phyloP scores from a whole-genome alignment of 1,140 invertebrate genomes.

The Brachionus paranguensis region DNA sequence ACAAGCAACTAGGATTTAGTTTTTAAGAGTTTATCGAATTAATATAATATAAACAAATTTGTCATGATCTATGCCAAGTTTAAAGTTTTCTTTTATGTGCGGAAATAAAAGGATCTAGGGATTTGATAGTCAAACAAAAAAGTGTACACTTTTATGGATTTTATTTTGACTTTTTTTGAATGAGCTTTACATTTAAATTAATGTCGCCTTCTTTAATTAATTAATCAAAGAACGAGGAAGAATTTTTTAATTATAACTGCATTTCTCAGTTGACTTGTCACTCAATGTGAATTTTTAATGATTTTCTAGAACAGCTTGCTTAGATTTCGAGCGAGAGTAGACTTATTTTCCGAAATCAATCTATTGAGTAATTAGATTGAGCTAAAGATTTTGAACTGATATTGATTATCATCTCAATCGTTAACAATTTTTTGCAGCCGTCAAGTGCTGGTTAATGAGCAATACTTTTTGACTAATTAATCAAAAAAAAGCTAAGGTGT shows the following conservation, averaged over 20 bases:
- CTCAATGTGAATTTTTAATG: not conserved
- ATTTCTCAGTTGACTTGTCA: constrained; percentile 22
- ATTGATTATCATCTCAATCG: not conserved
- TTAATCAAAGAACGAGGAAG: constrained; percentile 16
- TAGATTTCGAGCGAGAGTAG: not conserved
- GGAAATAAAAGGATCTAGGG: not conserved
- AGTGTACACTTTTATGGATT: not conserved
- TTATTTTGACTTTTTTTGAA: not conserved
- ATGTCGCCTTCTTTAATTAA: constrained; percentile 22
- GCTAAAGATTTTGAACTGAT: not conserved
- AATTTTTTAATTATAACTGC: constrained; percentile 14
- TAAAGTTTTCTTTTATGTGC: not conserved
- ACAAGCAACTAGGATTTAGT: not conserved
- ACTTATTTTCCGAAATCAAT: not conserved
- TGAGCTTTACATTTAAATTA: not conserved
- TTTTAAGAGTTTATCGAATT: not conserved
- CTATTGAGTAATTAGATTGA: not conserved
- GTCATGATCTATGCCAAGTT: constrained; percentile 16
- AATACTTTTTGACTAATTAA: not conserved
- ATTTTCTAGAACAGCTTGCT: not conserved
- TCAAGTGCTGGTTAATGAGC: not conserved
- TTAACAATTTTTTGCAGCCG: not conserved
- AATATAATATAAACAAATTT: constrained; percentile 6
- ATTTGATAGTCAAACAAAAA: constrained; percentile 8
- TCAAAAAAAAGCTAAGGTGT: not conserved